Conservation (phyloP, 2,113 vertebrate species). For the Cyanistes caeruleus region DNA sequence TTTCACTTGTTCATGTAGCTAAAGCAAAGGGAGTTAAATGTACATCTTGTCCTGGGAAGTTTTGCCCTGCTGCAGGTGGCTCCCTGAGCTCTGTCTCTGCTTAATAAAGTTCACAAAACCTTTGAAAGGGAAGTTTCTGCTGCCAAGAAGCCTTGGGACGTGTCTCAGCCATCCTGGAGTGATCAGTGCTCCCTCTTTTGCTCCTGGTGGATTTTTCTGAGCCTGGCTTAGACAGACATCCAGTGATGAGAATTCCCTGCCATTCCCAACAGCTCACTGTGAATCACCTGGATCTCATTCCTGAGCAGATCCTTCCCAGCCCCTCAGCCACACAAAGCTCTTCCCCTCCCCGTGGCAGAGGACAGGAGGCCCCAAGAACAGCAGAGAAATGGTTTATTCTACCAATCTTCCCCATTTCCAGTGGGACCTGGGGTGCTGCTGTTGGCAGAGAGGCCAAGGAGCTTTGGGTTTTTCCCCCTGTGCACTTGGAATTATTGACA, state of each 20-base stretch:
- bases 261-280: background rate
- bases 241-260: fast-evolving
- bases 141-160: background rate
- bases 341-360: background rate
- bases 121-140: background rate
- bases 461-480: background rate
- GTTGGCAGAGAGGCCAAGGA: background rate
- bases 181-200: background rate
- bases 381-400: background rate
- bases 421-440: fast-evolving
- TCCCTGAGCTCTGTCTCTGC: background rate
- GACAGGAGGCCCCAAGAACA: background rate
- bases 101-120: background rate
- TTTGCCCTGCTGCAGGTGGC: background rate
- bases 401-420: fast-evolving
- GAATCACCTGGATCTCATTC: background rate
- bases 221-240: background rate
- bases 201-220: background rate
- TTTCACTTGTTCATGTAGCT: fast-evolving
- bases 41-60: background rate
- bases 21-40: background rate
- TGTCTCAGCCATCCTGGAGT: background rate
- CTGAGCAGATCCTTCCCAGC: background rate
- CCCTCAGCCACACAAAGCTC: background rate
- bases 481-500: background rate